A percentile compares a stretch with the other conserved stretches of the same genome.
These are phyloP conservation scores for Chrysomela aeneicollis DNA, from an alignment of 2,888 invertebrate species.

Conservation along the genomic window DNA sequence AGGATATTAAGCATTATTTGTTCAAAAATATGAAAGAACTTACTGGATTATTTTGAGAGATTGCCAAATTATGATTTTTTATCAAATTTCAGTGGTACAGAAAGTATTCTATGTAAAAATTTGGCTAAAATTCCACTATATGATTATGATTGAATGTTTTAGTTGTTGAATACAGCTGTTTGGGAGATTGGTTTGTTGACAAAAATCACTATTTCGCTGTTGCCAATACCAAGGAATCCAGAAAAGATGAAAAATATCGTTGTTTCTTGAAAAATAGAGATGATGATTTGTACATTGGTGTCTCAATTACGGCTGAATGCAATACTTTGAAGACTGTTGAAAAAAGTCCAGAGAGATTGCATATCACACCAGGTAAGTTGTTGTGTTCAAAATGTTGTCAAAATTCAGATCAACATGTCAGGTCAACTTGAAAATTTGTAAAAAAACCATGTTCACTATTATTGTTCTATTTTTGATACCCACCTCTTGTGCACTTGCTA, in stretches of 20 bases:
- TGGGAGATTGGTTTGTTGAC: constrained; percentile 95
- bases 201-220: constrained; percentile 97
- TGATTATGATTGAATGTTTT: constrained; percentile 27
- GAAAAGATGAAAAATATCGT: constrained; percentile 92
- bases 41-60: no score
- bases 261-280: constrained; percentile 95
- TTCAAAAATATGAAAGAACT: no score
- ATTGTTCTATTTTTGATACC: no score
- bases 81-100: no score
- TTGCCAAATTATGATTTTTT: no score
- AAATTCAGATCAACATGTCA: not conserved
- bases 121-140: no score
- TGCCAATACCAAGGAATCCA: constrained; percentile 95
- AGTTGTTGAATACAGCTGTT: constrained; percentile 90
- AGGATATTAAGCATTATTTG: no score
- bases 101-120: no score
- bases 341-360: constrained; percentile 88
- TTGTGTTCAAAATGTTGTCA: not conserved
- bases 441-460: no score
- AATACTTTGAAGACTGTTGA: constrained; percentile 92
- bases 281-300: constrained; percentile 90
- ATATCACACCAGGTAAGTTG: constrained; percentile 78
- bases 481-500: no score
- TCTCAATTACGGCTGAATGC: constrained; percentile 93
- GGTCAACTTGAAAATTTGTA: no score